Evolutionary conservation across 2,888 invertebrate genomes (phyloP), one percentile per base, ranked within the genome.

Genomic region (Autographa pulchrina): DNA sequence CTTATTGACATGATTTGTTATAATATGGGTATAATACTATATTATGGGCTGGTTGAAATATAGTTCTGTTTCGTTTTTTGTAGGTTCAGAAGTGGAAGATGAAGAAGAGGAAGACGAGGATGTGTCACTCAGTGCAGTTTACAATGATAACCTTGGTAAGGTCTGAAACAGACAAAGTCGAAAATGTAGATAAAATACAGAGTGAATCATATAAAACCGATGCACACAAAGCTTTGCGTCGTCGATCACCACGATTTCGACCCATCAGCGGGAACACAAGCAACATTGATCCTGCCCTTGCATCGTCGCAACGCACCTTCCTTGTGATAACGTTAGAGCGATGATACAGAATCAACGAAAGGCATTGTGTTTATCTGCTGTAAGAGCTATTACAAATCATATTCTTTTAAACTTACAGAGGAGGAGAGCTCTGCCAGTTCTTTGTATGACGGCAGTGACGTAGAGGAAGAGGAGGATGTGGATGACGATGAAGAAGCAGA

Each of bases 91-190:
- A 38, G 96, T 95, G 20, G 96, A 96, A 8, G 96, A 97, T n/a
- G 97, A 97, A 8, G 96, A 97, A 35, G 97, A 97, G 35, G 97
- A 97, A 18, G 97, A 96, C 54, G 97, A 96, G 78, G 97, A 97
- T 83, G 96, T 97, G 71, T 97, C 98, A 76, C 97, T 97, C 73
- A 96, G 97, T 87, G 97, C 97, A 78, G 97, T 97, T 85, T 97
- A 97, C 91, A 97, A 97, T 88, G 96, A 97, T 84, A 95, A 96
- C 96, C 85, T 97, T 94, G 93, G 97, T 97, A 90, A 96, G 32
- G 61, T 20, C 8, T 20, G 20, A 18, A 52, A 54, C 9, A 20
- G 14, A 43, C 6, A 16, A 35, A 5, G 35, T 8, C 35, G 35
- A 35, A 35, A 35, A 6, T 35, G 9, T 9, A 35, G 8, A 35